These are phyloP conservation scores for Eristalis tenax DNA, from an alignment of 2,888 invertebrate genomes.

Conservation along the genomic window DNA sequence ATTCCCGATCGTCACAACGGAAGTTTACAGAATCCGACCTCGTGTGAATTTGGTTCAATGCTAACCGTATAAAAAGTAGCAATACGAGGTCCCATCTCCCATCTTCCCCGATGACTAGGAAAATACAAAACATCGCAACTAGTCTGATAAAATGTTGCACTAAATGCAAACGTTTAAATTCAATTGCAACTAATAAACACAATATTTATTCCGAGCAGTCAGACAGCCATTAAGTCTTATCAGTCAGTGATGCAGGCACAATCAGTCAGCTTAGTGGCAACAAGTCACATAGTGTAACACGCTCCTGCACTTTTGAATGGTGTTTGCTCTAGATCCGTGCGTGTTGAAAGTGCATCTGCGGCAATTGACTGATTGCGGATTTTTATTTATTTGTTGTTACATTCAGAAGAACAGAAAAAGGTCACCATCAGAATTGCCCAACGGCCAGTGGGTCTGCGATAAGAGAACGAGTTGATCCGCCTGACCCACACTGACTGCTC, in stretches of 20 bases:
- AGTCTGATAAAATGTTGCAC: too few relatives aligned
- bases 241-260: conserved; percentile 1
- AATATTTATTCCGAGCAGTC: conserved; percentile 13
- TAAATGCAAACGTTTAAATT: neutral
- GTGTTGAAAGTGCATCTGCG: conserved; percentile 8
- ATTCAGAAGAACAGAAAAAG: neutral
- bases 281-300: neutral
- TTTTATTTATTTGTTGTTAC: conserved; percentile 10
- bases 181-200: conserved; percentile 8
- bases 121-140: too few relatives aligned
- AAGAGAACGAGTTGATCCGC: neutral
- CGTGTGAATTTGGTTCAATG: too few relatives aligned
- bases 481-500: neutral
- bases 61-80: too few relatives aligned
- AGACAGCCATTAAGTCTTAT: conserved; percentile 1
- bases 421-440: conserved; percentile 15
- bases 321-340: conserved; percentile 11
- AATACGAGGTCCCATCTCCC: too few relatives aligned
- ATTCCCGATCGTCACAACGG: too few relatives aligned
- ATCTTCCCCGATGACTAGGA: too few relatives aligned
- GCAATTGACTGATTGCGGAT: neutral
- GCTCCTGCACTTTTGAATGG: conserved; percentile 6
- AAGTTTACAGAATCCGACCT: too few relatives aligned
- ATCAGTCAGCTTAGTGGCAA: neutral
- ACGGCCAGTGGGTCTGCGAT: conserved; percentile 19